Evolutionary conservation across 1,140 invertebrate species (phyloP).

Genomic region (Drosophila biarmipes): DNA sequence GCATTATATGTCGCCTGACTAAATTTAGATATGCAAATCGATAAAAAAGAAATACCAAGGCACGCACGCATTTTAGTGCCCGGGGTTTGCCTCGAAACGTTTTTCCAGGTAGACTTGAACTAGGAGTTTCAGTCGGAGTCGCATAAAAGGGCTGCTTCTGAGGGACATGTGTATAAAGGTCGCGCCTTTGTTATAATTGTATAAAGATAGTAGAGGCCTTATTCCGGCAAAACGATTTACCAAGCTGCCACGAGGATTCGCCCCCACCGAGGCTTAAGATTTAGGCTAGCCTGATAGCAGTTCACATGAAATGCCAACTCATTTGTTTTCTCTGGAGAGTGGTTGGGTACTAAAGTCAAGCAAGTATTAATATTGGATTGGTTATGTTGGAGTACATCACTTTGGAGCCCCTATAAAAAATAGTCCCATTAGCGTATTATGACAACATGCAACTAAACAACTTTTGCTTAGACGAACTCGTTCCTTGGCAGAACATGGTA

Average conservation of each 20-base stretch:
- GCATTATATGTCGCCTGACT: slow-evolving; percentile 65
- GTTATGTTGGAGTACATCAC: background rate
- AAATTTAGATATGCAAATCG: slow-evolving; percentile 77
- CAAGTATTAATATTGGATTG: too few species aligned
- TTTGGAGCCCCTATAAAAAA: background rate
- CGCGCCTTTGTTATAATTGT: slow-evolving; percentile 60
- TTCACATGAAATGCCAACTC: slow-evolving; percentile 38
- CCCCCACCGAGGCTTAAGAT: slow-evolving; percentile 34
- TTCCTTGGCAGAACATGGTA: too few species aligned
- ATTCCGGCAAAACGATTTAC: slow-evolving; percentile 30
- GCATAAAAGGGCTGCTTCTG: slow-evolving; percentile 9
- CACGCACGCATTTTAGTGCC: slow-evolving; percentile 76
- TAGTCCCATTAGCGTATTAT: too few species aligned
- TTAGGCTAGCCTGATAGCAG: slow-evolving; percentile 43
- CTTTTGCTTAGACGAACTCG: too few species aligned
- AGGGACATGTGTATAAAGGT: slow-evolving; percentile 44
- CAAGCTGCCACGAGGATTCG: slow-evolving; percentile 27
- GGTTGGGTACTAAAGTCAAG: slow-evolving; percentile 1
- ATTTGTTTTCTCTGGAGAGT: slow-evolving; percentile 24
- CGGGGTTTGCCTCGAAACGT: slow-evolving; percentile 24
- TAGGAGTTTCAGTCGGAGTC: slow-evolving; percentile 4
- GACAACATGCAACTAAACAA: background rate
- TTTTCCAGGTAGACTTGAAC: slow-evolving; percentile 15
- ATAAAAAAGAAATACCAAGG: slow-evolving; percentile 58
- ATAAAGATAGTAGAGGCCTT: slow-evolving; percentile 33